A percentile compares a stretch with the other conserved stretches of the same genome.
Conservation (phyloP, 2,113 vertebrate genomes). For the Lasiurus cinereus region DNA sequence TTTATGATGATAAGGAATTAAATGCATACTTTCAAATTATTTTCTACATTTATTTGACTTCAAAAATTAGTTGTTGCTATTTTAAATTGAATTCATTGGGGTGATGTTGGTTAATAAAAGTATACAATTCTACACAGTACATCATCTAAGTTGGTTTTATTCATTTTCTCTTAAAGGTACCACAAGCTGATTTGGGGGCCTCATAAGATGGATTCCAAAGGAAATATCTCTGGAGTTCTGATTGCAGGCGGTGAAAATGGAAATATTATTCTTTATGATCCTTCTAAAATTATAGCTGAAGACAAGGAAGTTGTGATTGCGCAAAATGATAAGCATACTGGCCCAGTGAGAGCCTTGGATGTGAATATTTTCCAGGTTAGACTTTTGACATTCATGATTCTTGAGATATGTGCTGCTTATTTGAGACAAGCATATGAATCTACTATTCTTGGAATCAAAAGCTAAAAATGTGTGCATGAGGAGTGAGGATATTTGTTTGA, state of each 20-base stretch:
- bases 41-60: slow-evolving; percentile 41
- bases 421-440: slow-evolving; percentile 37
- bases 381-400: slow-evolving; percentile 41
- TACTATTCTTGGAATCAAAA: background rate
- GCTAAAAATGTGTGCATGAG: background rate
- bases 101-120: background rate
- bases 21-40: background rate
- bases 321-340: slow-evolving; percentile 94
- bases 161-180: slow-evolving; percentile 90
- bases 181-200: slow-evolving; percentile 98
- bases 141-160: background rate
- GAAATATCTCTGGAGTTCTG: slow-evolving; percentile 91
- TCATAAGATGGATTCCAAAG: slow-evolving; percentile 87
- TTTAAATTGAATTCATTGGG: background rate
- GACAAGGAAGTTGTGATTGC: slow-evolving; percentile 92
- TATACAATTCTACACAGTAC: background rate
- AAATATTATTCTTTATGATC: slow-evolving; percentile 95
- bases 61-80: background rate
- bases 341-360: slow-evolving; percentile 96
- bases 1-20: slow-evolving; percentile 1
- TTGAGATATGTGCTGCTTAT: background rate
- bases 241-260: slow-evolving; percentile 98
- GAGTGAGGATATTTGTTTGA: background rate
- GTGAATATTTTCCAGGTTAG: slow-evolving; percentile 96
- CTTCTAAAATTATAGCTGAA: slow-evolving; percentile 94